phyloP scores from a whole-genome alignment of 2,113 vertebrate species.

The Paedocypris sp. region DNA sequence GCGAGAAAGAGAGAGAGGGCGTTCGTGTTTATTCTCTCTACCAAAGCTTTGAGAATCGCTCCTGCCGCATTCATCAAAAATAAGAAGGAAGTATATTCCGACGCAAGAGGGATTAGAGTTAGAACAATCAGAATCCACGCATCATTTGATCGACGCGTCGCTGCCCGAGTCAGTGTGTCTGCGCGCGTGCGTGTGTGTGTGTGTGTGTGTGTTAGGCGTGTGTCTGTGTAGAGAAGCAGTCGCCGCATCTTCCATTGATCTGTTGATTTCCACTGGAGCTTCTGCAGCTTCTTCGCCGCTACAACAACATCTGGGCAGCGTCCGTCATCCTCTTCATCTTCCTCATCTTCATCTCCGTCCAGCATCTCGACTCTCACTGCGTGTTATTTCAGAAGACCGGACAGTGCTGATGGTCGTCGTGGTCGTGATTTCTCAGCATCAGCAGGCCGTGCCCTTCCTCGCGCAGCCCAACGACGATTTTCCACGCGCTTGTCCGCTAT shows the following conservation, averaged over 20 bases:
- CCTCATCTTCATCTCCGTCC: too few relatives aligned
- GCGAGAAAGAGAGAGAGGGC: neutral
- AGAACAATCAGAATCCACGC: too few relatives aligned
- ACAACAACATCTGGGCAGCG: neutral
- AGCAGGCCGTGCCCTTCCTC: neutral
- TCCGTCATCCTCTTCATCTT: neutral
- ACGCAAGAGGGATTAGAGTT: too few relatives aligned
- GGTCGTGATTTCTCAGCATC: neutral
- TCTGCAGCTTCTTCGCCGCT: neutral
- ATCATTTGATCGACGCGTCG: too few relatives aligned
- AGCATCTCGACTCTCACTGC: too few relatives aligned
- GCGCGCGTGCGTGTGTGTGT: too few relatives aligned
- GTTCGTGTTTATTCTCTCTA: neutral
- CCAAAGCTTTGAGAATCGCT: neutral
- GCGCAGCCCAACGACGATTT: neutral
- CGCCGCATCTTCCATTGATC: conserved; percentile 9
- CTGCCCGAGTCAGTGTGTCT: too few relatives aligned
- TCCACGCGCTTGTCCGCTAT: neutral
- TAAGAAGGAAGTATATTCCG: neutral
- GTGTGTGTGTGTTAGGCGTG: neutral
- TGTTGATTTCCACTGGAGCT: conserved; percentile 5
- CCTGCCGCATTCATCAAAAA: neutral
- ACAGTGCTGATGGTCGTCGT: neutral
- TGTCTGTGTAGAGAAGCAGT: neutral
- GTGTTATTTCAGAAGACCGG: too few relatives aligned